Conservation (phyloP, 2,888 invertebrate genomes). For the Tridacna gigas region DNA sequence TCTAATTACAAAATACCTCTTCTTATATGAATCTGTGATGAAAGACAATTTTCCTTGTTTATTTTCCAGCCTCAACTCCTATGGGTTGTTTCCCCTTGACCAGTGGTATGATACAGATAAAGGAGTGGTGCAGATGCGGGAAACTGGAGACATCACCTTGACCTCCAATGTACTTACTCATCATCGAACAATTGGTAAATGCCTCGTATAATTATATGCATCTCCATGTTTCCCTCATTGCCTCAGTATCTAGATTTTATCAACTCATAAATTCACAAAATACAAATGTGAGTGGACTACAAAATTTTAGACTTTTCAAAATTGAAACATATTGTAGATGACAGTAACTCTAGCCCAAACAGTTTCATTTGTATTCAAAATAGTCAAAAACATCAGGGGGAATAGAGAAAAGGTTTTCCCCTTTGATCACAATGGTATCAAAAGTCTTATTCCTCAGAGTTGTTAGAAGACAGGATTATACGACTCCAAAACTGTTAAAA, state of each 20-base stretch:
- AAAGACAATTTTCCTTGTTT: not conserved
- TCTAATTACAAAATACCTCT: too few species aligned
- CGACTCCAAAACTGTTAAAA: not conserved
- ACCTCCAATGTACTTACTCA: slow-evolving; percentile 57
- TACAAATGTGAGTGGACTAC: too few species aligned
- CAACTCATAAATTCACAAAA: too few species aligned
- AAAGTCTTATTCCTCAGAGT: not conserved
- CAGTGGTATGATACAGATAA: slow-evolving; percentile 54
- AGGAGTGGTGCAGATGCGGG: slow-evolving; percentile 57
- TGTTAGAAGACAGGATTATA: not conserved
- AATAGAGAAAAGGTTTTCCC: not conserved
- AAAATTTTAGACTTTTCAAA: too few species aligned
- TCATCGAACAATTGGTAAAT: slow-evolving; percentile 66
- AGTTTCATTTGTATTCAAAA: not conserved
- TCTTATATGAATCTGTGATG: too few species aligned
- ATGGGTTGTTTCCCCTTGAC: slow-evolving; percentile 58
- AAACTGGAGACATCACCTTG: slow-evolving; percentile 64
- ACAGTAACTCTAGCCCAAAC: too few species aligned
- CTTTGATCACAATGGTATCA: not conserved
- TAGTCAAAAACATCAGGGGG: not conserved
- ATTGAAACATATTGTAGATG: too few species aligned
- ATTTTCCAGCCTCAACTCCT: slow-evolving; percentile 71
- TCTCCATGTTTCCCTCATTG: not conserved
- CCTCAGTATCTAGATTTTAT: too few species aligned
- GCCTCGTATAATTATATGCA: not conserved